Percentiles rank a stretch among this genome's conserved stretches.
These are phyloP conservation scores for Sus cebifrons DNA, from an alignment of 2,797 vertebrate species.

Conservation along the genomic window DNA sequence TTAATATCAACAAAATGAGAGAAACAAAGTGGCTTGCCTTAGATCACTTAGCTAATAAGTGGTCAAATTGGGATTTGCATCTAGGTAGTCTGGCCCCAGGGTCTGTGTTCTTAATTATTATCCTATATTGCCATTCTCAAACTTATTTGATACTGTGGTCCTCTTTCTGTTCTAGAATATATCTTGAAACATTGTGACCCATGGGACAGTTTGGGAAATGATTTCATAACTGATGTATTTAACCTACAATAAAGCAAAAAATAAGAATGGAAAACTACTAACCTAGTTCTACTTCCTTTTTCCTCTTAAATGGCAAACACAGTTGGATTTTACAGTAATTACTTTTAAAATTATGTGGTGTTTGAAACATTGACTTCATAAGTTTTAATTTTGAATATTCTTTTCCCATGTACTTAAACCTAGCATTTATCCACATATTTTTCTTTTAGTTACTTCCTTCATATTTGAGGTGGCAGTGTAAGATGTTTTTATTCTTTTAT, in stretches of 20 bases:
- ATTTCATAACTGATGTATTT: conserved; percentile 23
- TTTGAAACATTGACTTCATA: neutral
- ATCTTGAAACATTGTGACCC: neutral
- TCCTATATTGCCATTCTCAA: conserved; percentile 5
- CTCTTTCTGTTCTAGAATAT: neutral
- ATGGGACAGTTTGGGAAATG: neutral
- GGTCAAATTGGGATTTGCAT: neutral
- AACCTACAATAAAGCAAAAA: conserved; percentile 29
- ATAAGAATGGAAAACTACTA: neutral
- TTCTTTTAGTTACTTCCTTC: neutral
- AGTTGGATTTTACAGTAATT: conserved; percentile 5
- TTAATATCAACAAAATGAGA: neutral
- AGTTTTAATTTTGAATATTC: conserved; percentile 1
- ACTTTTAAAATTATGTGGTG: neutral
- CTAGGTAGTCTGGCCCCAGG: neutral
- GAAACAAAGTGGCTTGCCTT: neutral
- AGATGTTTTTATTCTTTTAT: neutral
- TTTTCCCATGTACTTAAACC: neutral
- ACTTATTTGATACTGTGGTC: neutral
- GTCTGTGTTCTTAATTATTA: conserved; percentile 25
- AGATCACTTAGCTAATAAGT: neutral
- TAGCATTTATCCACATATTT: conserved; percentile 1
- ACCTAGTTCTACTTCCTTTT: neutral
- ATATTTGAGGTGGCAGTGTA: conserved; percentile 1
- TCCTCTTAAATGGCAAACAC: neutral